Conservation (phyloP, 2,888 invertebrate species). For the Pseudococcus longispinus region DNA sequence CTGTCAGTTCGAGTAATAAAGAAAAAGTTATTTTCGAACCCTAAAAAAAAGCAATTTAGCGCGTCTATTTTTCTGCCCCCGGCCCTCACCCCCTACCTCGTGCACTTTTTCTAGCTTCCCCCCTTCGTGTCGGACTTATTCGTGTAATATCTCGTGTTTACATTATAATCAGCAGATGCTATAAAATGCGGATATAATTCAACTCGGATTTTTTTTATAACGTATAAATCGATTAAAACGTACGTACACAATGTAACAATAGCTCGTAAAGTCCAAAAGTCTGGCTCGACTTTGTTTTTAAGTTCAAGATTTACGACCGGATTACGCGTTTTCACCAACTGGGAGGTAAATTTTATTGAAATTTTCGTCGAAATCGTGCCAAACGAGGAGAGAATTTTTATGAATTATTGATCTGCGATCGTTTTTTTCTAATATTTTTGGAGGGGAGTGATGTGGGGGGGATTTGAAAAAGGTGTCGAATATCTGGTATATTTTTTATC, state of each 20-base stretch:
- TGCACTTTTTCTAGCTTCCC: neutral
- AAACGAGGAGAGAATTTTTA: neutral
- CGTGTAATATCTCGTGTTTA: conserved; percentile 26
- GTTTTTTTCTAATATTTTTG: neutral
- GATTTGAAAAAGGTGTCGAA: too few species aligned
- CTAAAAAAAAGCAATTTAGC: conserved; percentile 19
- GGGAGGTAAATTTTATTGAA: neutral
- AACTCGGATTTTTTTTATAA: neutral
- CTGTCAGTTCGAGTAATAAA: conserved; percentile 19
- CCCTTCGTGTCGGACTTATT: neutral
- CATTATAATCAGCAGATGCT: neutral
- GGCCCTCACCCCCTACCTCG: neutral
- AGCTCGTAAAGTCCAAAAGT: neutral
- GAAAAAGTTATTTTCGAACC: conserved; percentile 34
- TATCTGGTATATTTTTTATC: too few species aligned
- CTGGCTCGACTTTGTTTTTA: neutral
- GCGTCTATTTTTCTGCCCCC: neutral
- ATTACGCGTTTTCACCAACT: neutral
- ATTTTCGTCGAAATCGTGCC: neutral
- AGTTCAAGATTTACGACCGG: neutral
- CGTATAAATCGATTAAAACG: conserved; percentile 16
- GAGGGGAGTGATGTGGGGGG: too few species aligned
- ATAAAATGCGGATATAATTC: conserved; percentile 3
- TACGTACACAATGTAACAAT: neutral
- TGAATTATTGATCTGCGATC: neutral